Base-by-base conservation (phyloP, 2,888 invertebrate genomes). In the Aradus depressus region DNA sequence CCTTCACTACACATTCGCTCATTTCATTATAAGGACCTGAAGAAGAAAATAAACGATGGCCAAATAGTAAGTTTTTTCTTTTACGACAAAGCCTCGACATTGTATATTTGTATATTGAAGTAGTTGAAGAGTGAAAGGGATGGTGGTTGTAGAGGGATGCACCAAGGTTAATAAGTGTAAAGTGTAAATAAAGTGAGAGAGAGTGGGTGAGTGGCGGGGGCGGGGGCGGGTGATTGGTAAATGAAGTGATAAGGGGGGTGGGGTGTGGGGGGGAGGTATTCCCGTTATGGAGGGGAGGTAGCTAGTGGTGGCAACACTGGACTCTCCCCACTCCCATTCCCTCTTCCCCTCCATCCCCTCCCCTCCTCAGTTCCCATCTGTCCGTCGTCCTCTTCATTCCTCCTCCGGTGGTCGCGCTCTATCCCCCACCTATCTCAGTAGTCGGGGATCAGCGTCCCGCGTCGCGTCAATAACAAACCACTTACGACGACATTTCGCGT, bases 261-360 rank as follows among this genome's bases (percentile, higher is more conserved):
- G 18, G 22, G 16, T 18, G 14, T 16, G 5, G 26, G 31, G 3
- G 3, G 16, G n/a, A 25, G 48, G 47, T 48, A 34, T 22, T 48
- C 34, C 31, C 48, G 48, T 32, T n/a, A 18, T 16, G 14, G 14
- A 16, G 28, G 22, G 32, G 34, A n/a, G 34, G 28, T 18, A 10
- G 44, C 6, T 16, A 14, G 25, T 18, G 8, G 21, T 25, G n/a
- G 22, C 45, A 22, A 19, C 34, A 32, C 19, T 8, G 21, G 8
- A 3, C 23, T 19, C 45, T 10, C 25, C 44, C 19, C 6, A 12
- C 4, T 23, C 50, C 5, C 50, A 22, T 35, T 21, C 28, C 19
- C 12, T 38, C 19, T 52, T 39, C 51, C 55, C 41, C 49, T 32
- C 22, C 38, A 41, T 10, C 48, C 44, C 50, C 47, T 39, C 35